Conservation (phyloP, 2,113 vertebrate species). For the Ifrita kowaldi region DNA sequence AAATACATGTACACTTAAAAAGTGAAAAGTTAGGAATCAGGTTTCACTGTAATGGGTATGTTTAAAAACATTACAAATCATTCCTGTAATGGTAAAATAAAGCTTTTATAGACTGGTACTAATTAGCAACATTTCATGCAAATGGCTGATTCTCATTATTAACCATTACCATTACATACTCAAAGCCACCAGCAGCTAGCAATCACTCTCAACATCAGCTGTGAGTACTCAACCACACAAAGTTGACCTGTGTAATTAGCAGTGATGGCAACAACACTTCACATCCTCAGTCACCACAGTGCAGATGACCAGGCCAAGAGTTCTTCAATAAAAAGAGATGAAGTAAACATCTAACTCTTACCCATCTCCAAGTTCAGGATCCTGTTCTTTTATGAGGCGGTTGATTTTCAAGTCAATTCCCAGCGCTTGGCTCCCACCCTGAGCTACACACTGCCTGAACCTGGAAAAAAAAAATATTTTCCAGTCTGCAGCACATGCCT, state of each 20-base stretch:
- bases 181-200: neutral
- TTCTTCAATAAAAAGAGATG: neutral
- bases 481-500: neutral
- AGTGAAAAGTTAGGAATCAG: neutral
- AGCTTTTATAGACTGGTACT: neutral
- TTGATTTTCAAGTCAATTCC: neutral
- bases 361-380: neutral
- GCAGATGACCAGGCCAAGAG: neutral
- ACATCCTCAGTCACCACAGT: accelerated
- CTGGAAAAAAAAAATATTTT: neutral
- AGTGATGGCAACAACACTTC: neutral
- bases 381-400: neutral
- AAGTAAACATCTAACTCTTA: neutral
- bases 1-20: neutral
- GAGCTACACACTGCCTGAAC: neutral
- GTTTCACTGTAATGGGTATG: neutral
- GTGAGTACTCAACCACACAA: neutral
- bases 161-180: neutral
- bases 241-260: neutral
- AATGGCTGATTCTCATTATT: neutral
- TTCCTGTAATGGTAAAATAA: neutral
- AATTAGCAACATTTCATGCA: neutral
- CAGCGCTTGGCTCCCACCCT: neutral
- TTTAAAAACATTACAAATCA: neutral
- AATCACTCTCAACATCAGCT: neutral